Evolutionary conservation across 2,113 vertebrate genomes (phyloP).

Genomic region (Prunella himalayana): DNA sequence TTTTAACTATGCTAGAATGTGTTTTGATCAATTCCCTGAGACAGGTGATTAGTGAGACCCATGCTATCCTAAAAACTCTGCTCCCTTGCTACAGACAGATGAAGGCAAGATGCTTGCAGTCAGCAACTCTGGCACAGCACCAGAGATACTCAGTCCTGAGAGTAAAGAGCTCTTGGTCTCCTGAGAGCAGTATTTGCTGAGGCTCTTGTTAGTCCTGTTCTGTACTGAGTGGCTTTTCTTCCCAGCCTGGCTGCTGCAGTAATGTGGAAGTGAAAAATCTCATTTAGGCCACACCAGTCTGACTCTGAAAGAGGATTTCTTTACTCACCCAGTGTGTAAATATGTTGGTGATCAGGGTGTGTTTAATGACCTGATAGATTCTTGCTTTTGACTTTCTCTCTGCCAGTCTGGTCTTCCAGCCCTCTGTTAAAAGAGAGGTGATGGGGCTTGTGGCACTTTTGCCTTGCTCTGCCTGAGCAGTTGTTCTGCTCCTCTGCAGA

Average conservation of each 20-base stretch:
- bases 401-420: neutral
- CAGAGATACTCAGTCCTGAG: neutral
- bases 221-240: neutral
- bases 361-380: neutral
- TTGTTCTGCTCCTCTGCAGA: neutral
- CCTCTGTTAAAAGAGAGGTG: neutral
- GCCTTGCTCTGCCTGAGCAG: neutral
- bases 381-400: neutral
- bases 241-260: neutral
- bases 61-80: neutral
- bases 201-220: neutral
- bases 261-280: neutral
- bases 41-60: neutral
- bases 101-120: neutral
- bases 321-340: neutral
- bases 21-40: neutral
- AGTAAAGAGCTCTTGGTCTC: neutral
- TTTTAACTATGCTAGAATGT: neutral
- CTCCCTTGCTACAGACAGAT: neutral
- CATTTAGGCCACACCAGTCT: accelerated
- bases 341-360: neutral
- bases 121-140: neutral
- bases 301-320: neutral
- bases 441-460: neutral
- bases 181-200: neutral